Conservation (phyloP, 2,797 vertebrate species). For the Eulemur rubriventer region DNA sequence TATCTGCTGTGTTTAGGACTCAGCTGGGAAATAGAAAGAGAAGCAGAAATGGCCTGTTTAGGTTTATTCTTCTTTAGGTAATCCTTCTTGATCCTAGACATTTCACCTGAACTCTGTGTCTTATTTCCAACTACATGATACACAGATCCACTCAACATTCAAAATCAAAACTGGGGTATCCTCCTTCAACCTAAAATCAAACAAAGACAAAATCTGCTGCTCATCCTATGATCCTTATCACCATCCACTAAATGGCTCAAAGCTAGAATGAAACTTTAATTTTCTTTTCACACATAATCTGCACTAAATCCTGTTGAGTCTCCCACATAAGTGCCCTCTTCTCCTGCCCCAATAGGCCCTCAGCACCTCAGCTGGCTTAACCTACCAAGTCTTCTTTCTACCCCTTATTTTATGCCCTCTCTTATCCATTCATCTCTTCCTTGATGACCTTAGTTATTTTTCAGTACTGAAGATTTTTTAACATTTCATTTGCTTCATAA, state of each 20-base stretch:
- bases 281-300: neutral
- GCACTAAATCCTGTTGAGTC: neutral
- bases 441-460: neutral
- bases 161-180: neutral
- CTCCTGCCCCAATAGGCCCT: neutral
- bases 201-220: neutral
- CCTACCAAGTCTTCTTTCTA: neutral
- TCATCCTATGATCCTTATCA: neutral
- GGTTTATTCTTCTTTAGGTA: neutral
- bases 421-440: neutral
- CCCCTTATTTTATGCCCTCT: neutral
- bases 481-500: neutral
- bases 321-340: neutral
- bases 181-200: neutral
- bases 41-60: neutral
- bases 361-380: neutral
- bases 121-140: neutral
- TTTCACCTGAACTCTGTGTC: neutral
- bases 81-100: neutral
- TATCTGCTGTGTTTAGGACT: neutral
- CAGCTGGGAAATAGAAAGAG: neutral
- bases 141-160: neutral
- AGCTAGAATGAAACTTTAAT: neutral
- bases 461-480: neutral
- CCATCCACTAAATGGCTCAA: neutral